phyloP scores from a whole-genome alignment of 2,888 invertebrate genomes.

The Drosophila subquinaria region DNA sequence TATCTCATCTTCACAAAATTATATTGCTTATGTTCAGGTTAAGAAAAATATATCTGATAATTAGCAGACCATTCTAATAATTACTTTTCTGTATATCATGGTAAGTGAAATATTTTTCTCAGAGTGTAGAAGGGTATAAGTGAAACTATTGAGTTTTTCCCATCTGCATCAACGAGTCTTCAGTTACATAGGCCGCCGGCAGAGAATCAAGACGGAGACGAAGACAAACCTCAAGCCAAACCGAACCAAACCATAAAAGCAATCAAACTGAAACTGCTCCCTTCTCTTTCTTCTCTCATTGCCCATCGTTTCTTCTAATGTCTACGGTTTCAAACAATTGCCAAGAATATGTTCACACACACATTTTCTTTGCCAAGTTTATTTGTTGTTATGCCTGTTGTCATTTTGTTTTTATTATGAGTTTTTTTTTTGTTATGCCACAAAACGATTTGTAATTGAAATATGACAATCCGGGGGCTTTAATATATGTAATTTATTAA shows the following conservation, averaged over 20 bases:
- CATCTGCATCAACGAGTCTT: slow-evolving; percentile 25
- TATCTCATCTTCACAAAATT: too few species aligned
- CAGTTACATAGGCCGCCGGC: slow-evolving; percentile 44
- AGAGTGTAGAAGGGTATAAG: slow-evolving; percentile 3
- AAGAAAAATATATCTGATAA: background rate
- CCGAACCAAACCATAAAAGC: slow-evolving; percentile 58
- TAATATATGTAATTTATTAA: slow-evolving; percentile 43
- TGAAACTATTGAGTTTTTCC: slow-evolving; percentile 11
- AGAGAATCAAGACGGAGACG: slow-evolving; percentile 34
- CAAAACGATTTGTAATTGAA: slow-evolving; percentile 62
- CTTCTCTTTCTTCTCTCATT: background rate
- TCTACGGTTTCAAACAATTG: slow-evolving; percentile 20
- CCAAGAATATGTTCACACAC: slow-evolving; percentile 33
- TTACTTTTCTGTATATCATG: background rate
- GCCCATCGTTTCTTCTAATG: background rate
- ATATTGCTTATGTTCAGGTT: too few species aligned
- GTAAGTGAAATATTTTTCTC: background rate
- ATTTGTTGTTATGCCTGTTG: slow-evolving; percentile 24
- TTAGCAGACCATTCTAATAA: background rate
- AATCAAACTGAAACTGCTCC: slow-evolving; percentile 50
- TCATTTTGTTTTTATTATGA: slow-evolving; percentile 5
- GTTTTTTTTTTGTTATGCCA: slow-evolving; percentile 32
- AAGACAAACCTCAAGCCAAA: slow-evolving; percentile 29
- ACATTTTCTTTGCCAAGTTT: slow-evolving; percentile 44
- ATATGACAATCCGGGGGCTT: slow-evolving; percentile 53